Conservation (phyloP, 2,113 vertebrate species). For the Sarotherodon lohbergeri region DNA sequence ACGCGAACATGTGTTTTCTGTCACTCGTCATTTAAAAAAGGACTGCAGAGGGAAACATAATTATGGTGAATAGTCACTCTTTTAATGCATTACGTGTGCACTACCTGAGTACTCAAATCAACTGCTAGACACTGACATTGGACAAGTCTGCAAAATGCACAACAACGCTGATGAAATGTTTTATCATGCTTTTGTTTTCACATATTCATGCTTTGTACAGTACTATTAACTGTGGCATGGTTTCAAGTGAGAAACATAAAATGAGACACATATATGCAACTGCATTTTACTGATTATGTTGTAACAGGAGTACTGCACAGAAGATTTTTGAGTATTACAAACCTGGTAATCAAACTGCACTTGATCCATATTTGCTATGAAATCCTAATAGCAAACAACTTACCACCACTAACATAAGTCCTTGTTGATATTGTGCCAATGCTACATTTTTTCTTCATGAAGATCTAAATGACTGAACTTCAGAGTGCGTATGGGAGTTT, state of each 20-base stretch:
- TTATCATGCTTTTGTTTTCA: neutral
- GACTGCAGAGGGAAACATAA: neutral
- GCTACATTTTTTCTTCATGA: neutral
- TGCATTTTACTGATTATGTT: neutral
- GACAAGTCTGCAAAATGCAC: neutral
- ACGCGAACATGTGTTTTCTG: neutral
- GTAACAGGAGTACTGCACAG: neutral
- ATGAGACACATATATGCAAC: neutral
- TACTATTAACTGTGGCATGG: neutral
- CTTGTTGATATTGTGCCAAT: neutral
- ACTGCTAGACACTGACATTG: neutral
- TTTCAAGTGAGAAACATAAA: neutral
- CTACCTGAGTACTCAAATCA: neutral
- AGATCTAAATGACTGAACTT: neutral
- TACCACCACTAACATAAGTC: neutral
- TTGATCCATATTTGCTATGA: neutral
- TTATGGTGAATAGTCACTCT: neutral
- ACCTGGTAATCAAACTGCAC: neutral
- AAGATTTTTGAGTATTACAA: neutral
- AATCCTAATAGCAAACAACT: neutral
- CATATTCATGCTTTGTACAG: neutral
- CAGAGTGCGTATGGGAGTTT: neutral
- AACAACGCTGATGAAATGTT: neutral
- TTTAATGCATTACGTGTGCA: neutral
- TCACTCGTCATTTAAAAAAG: neutral